These are phyloP conservation scores for Anolis carolinensis DNA, from an alignment of 2,113 vertebrate species.

Conservation along the genomic window DNA sequence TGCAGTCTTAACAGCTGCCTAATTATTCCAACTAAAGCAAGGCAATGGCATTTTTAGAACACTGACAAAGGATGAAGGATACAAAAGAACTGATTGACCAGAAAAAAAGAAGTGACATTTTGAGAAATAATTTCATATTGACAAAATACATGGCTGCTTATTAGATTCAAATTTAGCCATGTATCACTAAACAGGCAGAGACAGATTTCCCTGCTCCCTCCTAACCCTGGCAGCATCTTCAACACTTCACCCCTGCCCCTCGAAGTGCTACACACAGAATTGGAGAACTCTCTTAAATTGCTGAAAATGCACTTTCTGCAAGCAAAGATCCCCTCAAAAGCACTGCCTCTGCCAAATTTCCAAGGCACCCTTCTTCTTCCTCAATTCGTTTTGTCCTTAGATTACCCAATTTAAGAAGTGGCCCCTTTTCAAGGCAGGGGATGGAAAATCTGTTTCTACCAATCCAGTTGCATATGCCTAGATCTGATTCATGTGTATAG, in stretches of 20 bases:
- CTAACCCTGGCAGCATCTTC: not conserved
- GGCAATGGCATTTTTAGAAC: conserved; percentile 32
- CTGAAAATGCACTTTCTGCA: no score
- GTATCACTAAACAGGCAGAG: not conserved
- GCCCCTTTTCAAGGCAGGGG: no score
- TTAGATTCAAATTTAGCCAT: not conserved
- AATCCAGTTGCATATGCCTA: no score
- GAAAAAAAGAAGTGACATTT: not conserved
- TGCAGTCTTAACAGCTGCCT: conserved; percentile 52
- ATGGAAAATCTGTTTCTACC: no score
- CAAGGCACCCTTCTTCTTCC: no score
- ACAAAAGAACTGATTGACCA: conserved; percentile 2
- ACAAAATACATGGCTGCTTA: not conserved
- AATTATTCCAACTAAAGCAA: conserved; percentile 52
- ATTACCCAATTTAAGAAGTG: no score
- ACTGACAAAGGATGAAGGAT: conserved; percentile 3
- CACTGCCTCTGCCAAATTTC: no score
- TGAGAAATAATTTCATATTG: not conserved
- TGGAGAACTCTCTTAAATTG: not conserved
- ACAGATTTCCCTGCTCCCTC: not conserved
- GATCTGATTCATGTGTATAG: not conserved
- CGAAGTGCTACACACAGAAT: not conserved
- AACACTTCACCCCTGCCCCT: no score
- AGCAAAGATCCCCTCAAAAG: no score
- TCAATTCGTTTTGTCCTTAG: no score